A percentile compares a stretch with the other conserved stretches of the same genome.
Evolutionary conservation across 1,140 invertebrate species (phyloP).

Genomic region (Cydia strobilella): DNA sequence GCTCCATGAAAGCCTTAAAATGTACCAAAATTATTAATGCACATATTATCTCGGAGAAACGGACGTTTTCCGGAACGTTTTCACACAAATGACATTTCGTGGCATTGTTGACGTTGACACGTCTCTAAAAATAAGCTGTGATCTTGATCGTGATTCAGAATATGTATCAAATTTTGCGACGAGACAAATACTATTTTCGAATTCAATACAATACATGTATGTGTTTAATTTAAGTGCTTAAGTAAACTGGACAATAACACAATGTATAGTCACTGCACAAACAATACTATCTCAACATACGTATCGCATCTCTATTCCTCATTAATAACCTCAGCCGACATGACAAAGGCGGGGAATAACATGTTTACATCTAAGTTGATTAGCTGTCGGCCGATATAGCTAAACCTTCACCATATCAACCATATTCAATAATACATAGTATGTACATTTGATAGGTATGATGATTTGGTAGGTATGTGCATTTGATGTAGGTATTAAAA

Average conservation of each 20-base stretch:
- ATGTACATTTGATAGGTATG: too few relatives aligned
- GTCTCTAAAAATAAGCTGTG: too few relatives aligned
- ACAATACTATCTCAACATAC: background rate
- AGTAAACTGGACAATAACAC: background rate
- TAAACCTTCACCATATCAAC: background rate
- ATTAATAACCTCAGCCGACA: background rate
- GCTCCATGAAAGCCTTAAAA: too few relatives aligned
- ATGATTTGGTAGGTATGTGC: too few relatives aligned
- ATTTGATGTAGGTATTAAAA: too few relatives aligned
- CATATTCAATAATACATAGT: background rate
- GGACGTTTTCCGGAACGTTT: too few relatives aligned
- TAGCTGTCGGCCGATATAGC: background rate
- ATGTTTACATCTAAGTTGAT: background rate
- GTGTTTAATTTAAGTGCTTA: too few relatives aligned
- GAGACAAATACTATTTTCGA: too few relatives aligned
- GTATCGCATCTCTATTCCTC: background rate
- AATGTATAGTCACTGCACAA: background rate
- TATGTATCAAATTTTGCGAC: too few relatives aligned
- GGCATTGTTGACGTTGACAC: background rate
- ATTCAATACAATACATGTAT: too few relatives aligned
- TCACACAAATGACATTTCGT: background rate
- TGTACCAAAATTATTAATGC: background rate
- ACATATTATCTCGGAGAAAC: too few relatives aligned
- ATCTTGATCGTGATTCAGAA: too few relatives aligned
- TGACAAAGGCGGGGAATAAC: background rate